These are phyloP conservation scores for Calyptommatus sinebrachiatus DNA, from an alignment of 2,113 vertebrate genomes.

Conservation along the genomic window DNA sequence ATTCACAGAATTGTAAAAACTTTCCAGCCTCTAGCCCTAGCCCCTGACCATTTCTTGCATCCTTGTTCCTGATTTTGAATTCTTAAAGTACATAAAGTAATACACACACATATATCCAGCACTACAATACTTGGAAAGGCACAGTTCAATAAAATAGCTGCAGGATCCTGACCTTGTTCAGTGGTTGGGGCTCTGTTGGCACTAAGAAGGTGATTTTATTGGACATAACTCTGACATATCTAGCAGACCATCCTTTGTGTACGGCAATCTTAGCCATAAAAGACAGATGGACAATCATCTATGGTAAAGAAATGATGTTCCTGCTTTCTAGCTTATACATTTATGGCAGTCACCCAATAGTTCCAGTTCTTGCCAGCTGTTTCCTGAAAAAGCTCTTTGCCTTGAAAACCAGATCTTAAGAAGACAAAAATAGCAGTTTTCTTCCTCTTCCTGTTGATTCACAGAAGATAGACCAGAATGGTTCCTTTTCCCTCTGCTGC, in stretches of 20 bases:
- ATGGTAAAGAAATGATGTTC: too few relatives aligned
- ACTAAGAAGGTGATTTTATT: neutral
- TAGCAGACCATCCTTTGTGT: neutral
- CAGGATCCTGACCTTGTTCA: neutral
- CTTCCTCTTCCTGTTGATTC: neutral
- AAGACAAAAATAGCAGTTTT: too few relatives aligned
- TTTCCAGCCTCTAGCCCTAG: too few relatives aligned
- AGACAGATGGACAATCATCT: too few relatives aligned
- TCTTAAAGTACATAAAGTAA: too few relatives aligned
- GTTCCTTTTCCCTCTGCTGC: neutral
- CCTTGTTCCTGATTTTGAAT: too few relatives aligned
- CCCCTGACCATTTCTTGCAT: too few relatives aligned
- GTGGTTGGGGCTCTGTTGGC: neutral
- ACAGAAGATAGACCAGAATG: too few relatives aligned
- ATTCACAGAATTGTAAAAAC: neutral
- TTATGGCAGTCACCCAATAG: neutral
- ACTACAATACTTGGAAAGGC: neutral
- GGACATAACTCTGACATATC: neutral
- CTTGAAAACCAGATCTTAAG: neutral
- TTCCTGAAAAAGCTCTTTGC: fast-evolving
- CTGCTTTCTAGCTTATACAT: neutral
- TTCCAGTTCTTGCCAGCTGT: too few relatives aligned
- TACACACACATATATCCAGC: too few relatives aligned
- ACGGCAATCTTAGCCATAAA: too few relatives aligned
- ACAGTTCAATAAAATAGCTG: neutral